Conservation (phyloP, 2,888 invertebrate species). For the Hirtodrosophila duncani region DNA sequence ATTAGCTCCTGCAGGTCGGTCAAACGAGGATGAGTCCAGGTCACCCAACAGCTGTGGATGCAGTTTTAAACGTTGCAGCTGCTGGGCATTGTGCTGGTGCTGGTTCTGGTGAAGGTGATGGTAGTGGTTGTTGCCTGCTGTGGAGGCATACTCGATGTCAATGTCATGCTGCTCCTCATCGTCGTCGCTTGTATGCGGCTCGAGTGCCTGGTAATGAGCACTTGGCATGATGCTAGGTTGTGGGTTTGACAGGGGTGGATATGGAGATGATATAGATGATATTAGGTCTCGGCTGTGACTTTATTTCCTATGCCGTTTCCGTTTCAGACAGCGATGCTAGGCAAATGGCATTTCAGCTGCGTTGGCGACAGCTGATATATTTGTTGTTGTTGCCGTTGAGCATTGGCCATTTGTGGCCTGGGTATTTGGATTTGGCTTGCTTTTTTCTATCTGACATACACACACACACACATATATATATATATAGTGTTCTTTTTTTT, state of each 20-base stretch:
- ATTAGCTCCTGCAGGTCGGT: no score
- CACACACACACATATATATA: no score
- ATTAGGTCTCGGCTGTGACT: no score
- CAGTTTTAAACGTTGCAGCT: constrained; percentile 4
- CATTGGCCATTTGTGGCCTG: no score
- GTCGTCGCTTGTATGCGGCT: constrained; percentile 31
- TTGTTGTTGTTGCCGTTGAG: no score
- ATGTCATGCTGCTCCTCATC: constrained; percentile 22
- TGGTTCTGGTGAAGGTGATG: neutral
- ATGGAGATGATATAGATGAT: neutral
- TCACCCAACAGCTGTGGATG: constrained; percentile 20
- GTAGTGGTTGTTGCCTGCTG: constrained; percentile 3
- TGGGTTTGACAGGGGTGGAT: neutral
- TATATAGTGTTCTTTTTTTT: no score
- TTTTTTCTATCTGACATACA: no score
- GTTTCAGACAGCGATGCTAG: no score
- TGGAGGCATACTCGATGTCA: constrained; percentile 4
- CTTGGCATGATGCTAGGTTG: constrained; percentile 45
- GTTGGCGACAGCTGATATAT: no score
- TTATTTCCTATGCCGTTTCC: no score
- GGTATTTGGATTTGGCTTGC: no score
- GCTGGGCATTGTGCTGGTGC: constrained; percentile 4
- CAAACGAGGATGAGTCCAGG: constrained; percentile 1
- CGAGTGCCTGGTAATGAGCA: constrained; percentile 59
- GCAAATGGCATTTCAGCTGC: constrained; percentile 4